Percentiles rank a stretch among this genome's conserved stretches.
Evolutionary conservation across 2,113 vertebrate genomes (phyloP).

Genomic region (Ramphastos sulfuratus): DNA sequence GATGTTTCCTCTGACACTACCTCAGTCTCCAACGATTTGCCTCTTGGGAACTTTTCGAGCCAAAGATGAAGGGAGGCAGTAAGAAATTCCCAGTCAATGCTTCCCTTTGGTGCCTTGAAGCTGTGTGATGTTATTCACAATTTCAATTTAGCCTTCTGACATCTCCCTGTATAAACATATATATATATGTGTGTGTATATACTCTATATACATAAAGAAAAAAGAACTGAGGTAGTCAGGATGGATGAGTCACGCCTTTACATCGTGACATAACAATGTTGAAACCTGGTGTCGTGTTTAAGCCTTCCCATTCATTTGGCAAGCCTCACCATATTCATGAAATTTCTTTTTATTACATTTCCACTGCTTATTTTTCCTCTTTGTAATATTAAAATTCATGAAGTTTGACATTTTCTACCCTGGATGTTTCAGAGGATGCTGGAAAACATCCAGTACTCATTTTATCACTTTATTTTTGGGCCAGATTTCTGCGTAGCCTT

Average conservation of each 20-base stretch:
- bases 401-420: slow-evolving; percentile 47
- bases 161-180: not conserved
- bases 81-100: not conserved
- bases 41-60: not conserved
- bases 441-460: slow-evolving; percentile 57
- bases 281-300: not conserved
- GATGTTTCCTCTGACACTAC: not conserved
- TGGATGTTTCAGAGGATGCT: slow-evolving; percentile 40
- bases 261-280: not conserved
- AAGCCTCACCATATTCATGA: not conserved
- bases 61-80: not conserved
- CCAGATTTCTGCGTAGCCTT: slow-evolving; percentile 14
- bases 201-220: not conserved
- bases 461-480: slow-evolving; percentile 44
- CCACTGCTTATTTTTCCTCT: slow-evolving; percentile 14
- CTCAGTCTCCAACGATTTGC: not conserved
- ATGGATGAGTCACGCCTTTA: not conserved
- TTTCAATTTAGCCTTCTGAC: not conserved
- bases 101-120: not conserved
- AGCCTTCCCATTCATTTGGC: not conserved
- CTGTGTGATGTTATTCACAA: not conserved
- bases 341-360: not conserved
- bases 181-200: too few species aligned
- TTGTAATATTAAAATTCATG: slow-evolving; percentile 13
- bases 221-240: not conserved